Evolutionary conservation across 64 coral and sea anemone species (phyloP).

Genomic region (Montipora foliosa): DNA sequence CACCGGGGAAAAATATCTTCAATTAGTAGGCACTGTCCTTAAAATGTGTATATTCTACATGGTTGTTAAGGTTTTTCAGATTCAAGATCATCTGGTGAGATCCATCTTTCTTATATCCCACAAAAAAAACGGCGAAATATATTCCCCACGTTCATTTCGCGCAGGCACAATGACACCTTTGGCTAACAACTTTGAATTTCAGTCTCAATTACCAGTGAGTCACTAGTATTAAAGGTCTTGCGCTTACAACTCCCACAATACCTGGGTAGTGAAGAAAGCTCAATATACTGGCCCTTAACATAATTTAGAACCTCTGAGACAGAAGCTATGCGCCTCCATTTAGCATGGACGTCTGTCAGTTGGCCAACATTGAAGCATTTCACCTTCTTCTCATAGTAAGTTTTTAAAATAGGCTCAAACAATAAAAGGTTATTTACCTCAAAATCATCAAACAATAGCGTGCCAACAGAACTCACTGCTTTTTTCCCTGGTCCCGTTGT

Average conservation of each 20-base stretch:
- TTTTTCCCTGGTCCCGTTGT: too few relatives aligned
- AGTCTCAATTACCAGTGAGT: conserved; percentile 29
- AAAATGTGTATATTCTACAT: conserved; percentile 45
- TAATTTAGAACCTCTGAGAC: neutral
- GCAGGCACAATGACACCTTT: conserved; percentile 41
- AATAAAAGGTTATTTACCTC: too few relatives aligned
- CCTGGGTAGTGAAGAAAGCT: neutral
- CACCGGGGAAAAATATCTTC: too few relatives aligned
- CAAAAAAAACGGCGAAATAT: conserved; percentile 28
- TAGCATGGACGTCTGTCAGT: conserved; percentile 1
- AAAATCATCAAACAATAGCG: too few relatives aligned
- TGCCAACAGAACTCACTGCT: too few relatives aligned
- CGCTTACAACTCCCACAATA: neutral
- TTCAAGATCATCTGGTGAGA: conserved; percentile 19
- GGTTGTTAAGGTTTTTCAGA: conserved; percentile 30
- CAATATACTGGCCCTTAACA: conserved; percentile 5
- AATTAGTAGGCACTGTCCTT: neutral
- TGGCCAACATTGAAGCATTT: neutral
- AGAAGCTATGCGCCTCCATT: conserved; percentile 27
- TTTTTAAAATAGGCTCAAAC: too few relatives aligned
- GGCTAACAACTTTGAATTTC: neutral
- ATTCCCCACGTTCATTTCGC: conserved; percentile 35
- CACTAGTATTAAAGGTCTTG: neutral
- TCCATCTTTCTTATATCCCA: conserved; percentile 39
- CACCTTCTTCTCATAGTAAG: too few relatives aligned